Evolutionary conservation across 2,113 vertebrate genomes (phyloP).

Genomic region (Bambusicola thoracicus): DNA sequence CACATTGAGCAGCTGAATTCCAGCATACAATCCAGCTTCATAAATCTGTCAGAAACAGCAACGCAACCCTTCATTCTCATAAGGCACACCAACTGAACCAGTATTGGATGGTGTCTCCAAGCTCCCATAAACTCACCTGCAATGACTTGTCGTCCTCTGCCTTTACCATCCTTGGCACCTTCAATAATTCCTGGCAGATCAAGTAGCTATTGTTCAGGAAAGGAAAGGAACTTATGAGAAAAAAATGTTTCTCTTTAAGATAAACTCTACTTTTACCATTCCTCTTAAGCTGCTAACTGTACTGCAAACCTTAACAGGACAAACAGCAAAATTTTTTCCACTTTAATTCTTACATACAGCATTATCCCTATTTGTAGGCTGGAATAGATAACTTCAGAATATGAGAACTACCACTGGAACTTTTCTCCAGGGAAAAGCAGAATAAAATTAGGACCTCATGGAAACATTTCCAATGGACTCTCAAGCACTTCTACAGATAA

Average conservation of each 20-base stretch:
- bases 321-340: not conserved
- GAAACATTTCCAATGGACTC: not conserved
- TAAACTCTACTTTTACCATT: not conserved
- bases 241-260: not conserved
- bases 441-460: not conserved
- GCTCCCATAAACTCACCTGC: slow-evolving; percentile 82
- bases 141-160: slow-evolving; percentile 96
- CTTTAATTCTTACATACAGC: not conserved
- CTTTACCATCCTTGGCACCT: slow-evolving; percentile 98
- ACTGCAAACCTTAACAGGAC: not conserved
- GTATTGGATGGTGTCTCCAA: not conserved
- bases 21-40: not conserved
- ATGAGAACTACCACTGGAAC: not conserved
- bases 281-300: not conserved
- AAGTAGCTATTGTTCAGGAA: slow-evolving; percentile 82
- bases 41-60: not conserved
- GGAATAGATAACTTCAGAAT: not conserved
- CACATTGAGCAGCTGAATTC: not conserved
- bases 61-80: not conserved
- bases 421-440: not conserved
- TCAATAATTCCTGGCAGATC: slow-evolving; percentile 99
- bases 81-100: not conserved
- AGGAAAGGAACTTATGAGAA: not conserved
- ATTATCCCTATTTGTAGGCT: rapidly evolving
- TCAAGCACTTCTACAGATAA: not conserved